phyloP scores from a whole-genome alignment of 2,888 invertebrate genomes.

The Diadegma fenestrale region DNA sequence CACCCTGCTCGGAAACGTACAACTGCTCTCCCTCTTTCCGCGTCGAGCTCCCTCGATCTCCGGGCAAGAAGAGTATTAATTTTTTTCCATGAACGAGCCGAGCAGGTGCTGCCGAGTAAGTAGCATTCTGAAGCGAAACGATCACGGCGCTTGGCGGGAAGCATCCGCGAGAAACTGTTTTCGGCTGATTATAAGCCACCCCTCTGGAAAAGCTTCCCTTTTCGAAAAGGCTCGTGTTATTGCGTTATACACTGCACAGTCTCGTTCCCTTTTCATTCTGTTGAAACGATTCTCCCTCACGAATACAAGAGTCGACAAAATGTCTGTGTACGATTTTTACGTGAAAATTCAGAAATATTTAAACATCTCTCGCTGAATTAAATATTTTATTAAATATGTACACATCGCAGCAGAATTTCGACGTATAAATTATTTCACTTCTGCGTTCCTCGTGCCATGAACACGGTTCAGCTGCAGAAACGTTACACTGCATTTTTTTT shows the following conservation, averaged over 20 bases:
- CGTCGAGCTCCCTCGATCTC: background rate
- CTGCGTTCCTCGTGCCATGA: slow-evolving; percentile 37
- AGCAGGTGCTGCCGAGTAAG: slow-evolving; percentile 52
- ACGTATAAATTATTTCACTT: slow-evolving; percentile 41
- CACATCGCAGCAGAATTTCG: background rate
- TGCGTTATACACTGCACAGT: slow-evolving; percentile 25
- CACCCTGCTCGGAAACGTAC: slow-evolving; percentile 14
- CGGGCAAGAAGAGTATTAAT: slow-evolving; percentile 24
- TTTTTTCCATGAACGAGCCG: slow-evolving; percentile 48
- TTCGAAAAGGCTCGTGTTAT: slow-evolving; percentile 28
- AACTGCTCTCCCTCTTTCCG: background rate
- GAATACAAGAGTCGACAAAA: background rate
- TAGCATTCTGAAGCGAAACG: slow-evolving; percentile 47
- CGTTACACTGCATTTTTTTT: slow-evolving; percentile 37
- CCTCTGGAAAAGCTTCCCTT: slow-evolving; percentile 25
- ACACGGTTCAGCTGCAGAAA: slow-evolving; percentile 32
- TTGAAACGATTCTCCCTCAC: slow-evolving; percentile 12
- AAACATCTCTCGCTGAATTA: background rate
- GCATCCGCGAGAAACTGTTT: slow-evolving; percentile 51
- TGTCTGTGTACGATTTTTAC: background rate
- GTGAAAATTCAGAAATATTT: slow-evolving; percentile 7
- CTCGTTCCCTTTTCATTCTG: slow-evolving; percentile 18
- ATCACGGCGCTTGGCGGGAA: slow-evolving; percentile 45
- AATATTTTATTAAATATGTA: background rate
- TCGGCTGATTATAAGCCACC: slow-evolving; percentile 59